Evolutionary conservation across 2,113 vertebrate genomes (phyloP), one percentile per base, ranked within the genome.

Genomic region (Origma solitaria): DNA sequence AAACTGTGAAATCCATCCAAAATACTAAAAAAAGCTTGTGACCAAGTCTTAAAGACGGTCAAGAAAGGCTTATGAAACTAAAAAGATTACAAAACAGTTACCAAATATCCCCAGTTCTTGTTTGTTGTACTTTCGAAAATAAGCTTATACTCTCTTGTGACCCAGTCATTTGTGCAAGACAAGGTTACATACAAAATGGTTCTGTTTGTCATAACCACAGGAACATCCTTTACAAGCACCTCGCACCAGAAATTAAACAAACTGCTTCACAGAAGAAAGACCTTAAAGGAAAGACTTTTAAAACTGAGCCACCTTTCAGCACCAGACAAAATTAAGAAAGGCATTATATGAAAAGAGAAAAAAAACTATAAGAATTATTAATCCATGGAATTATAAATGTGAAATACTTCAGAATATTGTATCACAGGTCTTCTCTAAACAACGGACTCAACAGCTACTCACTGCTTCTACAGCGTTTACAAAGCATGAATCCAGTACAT

Each of bases 11-110:
- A 79, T 82, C 77, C 3, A 15, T 30, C 84, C 71, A 72, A 82
- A 85, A 91, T 38, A 82, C 50, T 82, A 72, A 92, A 92, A 76
- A 66, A 56, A 86, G 62, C 47, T 62, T 51, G 65, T 95, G 71
- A 90, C 38, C 33, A 88, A 80, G 54, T 77, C 87, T 92, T 94
- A 92, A 86, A 81, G 53, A 65, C 2, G 7, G 66, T 88, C 57
- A 96, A 90, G 88, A 90, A 6, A 82, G 58, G 87, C 31, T 95
- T 94, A 94, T 44, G 88, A 83, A 94, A 96, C 53, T 25, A 79
- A 89, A 88, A 82, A 84, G 88, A 85, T 95, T 96, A 95, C 73
- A 78, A 78, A 92, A 81, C 13, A 64, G 71, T 93, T 94, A 86
- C 60, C 49, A 94, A 95, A 94, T 69, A 82, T 42, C 38, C 56